These are phyloP conservation scores for Coregonus sp. DNA, from an alignment of 2,797 vertebrate genomes.

Conservation along the genomic window DNA sequence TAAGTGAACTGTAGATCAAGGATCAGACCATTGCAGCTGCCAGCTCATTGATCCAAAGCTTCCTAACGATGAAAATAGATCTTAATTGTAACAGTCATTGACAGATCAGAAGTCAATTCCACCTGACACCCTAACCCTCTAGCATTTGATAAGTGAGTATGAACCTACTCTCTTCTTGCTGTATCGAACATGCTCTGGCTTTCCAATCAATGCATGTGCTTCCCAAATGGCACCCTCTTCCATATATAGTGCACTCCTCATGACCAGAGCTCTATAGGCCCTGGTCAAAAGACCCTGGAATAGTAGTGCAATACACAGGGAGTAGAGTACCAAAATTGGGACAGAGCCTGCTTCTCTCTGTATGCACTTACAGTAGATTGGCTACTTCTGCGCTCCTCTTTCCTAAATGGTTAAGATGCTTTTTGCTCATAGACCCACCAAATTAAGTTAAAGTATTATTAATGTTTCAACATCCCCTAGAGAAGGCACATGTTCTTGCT, in stretches of 20 bases:
- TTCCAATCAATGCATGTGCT: constrained; percentile 27
- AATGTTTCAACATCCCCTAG: constrained; percentile 66
- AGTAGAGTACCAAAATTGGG: not conserved
- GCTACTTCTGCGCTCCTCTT: constrained; percentile 37
- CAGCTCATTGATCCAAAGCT: constrained; percentile 61
- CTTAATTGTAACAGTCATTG: constrained; percentile 67
- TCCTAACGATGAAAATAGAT: constrained; percentile 66
- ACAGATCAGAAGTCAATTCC: constrained; percentile 61
- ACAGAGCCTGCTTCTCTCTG: constrained; percentile 20
- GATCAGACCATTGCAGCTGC: constrained; percentile 38
- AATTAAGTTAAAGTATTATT: constrained; percentile 53
- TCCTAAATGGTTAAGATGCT: constrained; percentile 55
- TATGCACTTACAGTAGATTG: constrained; percentile 40
- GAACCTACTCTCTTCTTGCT: constrained; percentile 21
- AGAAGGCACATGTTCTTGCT: constrained; percentile 68
- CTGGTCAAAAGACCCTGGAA: not conserved
- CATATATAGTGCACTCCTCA: not conserved
- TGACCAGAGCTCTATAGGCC: not conserved
- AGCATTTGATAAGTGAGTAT: constrained; percentile 48
- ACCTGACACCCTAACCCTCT: constrained; percentile 52
- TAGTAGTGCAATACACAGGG: not conserved
- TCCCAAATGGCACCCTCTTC: not conserved
- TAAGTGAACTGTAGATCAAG: constrained; percentile 31
- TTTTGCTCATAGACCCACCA: constrained; percentile 65
- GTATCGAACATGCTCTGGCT: constrained; percentile 28